Evolutionary conservation across 2,113 vertebrate genomes (phyloP).

Genomic region (Mustelus asterias): DNA sequence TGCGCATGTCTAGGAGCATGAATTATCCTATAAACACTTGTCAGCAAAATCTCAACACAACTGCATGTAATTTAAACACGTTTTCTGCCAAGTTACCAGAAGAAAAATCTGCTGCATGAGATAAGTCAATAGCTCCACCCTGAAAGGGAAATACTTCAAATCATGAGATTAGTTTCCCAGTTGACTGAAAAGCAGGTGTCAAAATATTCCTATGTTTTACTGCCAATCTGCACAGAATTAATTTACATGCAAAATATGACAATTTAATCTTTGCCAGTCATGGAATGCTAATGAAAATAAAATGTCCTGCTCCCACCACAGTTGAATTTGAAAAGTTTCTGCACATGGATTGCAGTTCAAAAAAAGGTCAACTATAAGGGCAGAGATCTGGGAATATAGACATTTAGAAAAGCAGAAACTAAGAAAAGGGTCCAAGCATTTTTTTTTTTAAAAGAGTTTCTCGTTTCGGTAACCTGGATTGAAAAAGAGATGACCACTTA

Average conservation of each 20-base stretch:
- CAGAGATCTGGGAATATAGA: neutral
- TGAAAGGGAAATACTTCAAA: neutral
- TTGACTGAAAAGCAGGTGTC: constrained; percentile 27
- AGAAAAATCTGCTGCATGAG: neutral
- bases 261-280: constrained; percentile 16
- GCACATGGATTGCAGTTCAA: neutral
- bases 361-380: neutral
- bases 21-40: neutral
- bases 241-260: constrained; percentile 16
- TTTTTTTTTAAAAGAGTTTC: neutral
- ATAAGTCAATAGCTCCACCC: neutral
- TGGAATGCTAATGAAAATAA: neutral
- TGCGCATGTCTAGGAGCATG: neutral
- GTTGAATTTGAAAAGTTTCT: neutral
- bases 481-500: constrained; percentile 39
- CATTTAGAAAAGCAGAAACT: neutral
- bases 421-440: neutral
- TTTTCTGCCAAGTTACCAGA: constrained; percentile 5
- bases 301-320: neutral
- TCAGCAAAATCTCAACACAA: constrained; percentile 11
- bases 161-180: neutral
- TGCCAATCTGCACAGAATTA: neutral
- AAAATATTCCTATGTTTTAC: constrained; percentile 3
- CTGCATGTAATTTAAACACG: constrained; percentile 3
- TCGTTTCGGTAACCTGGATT: neutral